Evolutionary conservation across 2,113 vertebrate genomes (phyloP).

Genomic region (Bettongia penicillata): DNA sequence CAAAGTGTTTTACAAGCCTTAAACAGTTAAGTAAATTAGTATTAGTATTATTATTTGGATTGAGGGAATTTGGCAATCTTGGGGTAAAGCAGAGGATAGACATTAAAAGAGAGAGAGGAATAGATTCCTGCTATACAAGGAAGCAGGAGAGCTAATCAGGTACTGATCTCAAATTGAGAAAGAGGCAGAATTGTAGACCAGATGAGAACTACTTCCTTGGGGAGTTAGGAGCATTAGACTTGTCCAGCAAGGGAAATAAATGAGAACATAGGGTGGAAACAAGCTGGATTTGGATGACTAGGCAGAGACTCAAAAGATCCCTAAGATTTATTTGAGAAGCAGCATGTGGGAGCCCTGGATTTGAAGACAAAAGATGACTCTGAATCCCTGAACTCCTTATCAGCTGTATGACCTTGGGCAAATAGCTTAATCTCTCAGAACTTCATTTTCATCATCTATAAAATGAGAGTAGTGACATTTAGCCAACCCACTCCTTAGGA

Average conservation of each 20-base stretch:
- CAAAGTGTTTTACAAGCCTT: background rate
- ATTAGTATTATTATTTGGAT: background rate
- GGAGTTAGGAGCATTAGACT: background rate
- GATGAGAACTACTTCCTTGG: background rate
- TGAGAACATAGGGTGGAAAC: background rate
- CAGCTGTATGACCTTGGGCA: background rate
- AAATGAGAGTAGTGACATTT: background rate
- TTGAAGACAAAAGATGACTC: background rate
- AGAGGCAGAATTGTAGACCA: background rate
- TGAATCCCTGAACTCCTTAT: background rate
- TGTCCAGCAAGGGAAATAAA: background rate
- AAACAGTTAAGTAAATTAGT: background rate
- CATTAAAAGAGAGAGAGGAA: background rate
- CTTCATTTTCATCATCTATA: background rate
- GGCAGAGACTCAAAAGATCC: background rate
- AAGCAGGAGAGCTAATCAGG: background rate
- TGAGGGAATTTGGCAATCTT: background rate
- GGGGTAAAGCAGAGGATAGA: background rate
- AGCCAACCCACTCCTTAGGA: background rate
- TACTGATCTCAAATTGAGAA: background rate
- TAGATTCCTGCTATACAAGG: background rate
- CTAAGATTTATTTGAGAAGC: background rate
- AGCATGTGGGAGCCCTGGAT: background rate
- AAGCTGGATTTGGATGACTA: background rate
- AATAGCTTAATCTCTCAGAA: background rate